Base-by-base conservation (phyloP, 1,140 invertebrate species). In the Orchestia grillus region DNA sequence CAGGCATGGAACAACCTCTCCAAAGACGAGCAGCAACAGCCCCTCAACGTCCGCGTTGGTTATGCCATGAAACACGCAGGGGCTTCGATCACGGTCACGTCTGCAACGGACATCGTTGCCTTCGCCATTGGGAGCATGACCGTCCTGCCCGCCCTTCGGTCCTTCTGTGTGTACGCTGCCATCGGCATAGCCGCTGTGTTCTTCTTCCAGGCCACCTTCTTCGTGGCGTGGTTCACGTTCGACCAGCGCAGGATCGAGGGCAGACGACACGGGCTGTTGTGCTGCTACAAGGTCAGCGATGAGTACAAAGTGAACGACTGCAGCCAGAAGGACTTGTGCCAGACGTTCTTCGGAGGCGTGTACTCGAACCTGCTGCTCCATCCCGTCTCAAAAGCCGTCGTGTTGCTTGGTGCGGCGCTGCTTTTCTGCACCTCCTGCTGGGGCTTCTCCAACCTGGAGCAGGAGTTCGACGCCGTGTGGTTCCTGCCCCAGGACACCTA, bases 51-150 rank as follows among this genome's bases (percentile, higher is more conserved):
- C 57, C 97, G 97, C 36, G 97, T 98, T 95, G 98, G 97, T 96
- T 97, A 97, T 96, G 97, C 97, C n/a, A 96, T 98, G 40, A 97
- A 98, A 96, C 97, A 98, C 96, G 98, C 98, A 91, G 98, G 98
- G 95, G 98, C 98, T n/a, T 98, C 98, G 4, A 98, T 98, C 95
- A 98, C 98, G 0, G 98, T 98, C 6, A 98, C 98, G 0, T 98
- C 98, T 28, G 97, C 98, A 16, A 98, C 98, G 4, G 98, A 98
- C 97, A 97, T 98, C 96, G 97, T 98, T 15, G 98, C 98, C 8
- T 98, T 98, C 97, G 98, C 97, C 44, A 98, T 98, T 96, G 98
- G 98, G 23, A 98, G 98, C 53, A 98, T 97, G 11, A 98, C 98
- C 0, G 97, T 97, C 19, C 97, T 98, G 97, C 98, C 98, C 23